Base-by-base conservation (phyloP, 2,113 vertebrate species). In the Ascaphus truei region DNA sequence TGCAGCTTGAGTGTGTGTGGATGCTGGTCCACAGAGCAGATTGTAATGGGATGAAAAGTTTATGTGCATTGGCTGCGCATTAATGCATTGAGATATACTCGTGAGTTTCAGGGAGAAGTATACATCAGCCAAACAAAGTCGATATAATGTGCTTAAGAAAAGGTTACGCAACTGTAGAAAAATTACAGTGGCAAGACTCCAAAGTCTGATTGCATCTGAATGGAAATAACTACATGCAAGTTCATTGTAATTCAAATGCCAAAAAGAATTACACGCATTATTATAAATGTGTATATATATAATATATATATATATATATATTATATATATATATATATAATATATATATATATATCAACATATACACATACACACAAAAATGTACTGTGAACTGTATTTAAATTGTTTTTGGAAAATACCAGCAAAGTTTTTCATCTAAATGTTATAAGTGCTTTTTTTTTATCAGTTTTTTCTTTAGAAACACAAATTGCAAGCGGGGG, bases 111-210 rank as follows among this genome's bases (percentile, higher is more conserved):
- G 41, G 22, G 51, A 55, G 36, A 36, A n/a, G 50, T 25, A 66
- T 12, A 15, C 26, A 36, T 16, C 22, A 68, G 52, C 53, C 53
- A 56, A 57, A 57, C n/a, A 30, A 63, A 16, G 45, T 18, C n/a
- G n/a, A 20, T 29, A 64, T 26, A 64, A 52, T 22, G 47, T 64
- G 62, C 34, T 37, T 39, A 64, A 36, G 31, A 52, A 52, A 51
- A 52, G 34, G 31, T 68, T 68, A 58, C 65, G 37, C 65, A 68
- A 68, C 23, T 36, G 18, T 47, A 68, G 48, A 58, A 55, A 58
- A 57, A 68, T 58, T 15, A 58, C 41, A 34, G 13, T 58, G 65
- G 53, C 53, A 47, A 20, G 13, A 58, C 52, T 58, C 65, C 65
- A 68, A 68, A 25, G 65, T 43, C 41, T 34, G 27, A 33, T 56